These are phyloP conservation scores for Phaenicophaeus curvirostris DNA, from an alignment of 2,797 vertebrate species.

Conservation along the genomic window DNA sequence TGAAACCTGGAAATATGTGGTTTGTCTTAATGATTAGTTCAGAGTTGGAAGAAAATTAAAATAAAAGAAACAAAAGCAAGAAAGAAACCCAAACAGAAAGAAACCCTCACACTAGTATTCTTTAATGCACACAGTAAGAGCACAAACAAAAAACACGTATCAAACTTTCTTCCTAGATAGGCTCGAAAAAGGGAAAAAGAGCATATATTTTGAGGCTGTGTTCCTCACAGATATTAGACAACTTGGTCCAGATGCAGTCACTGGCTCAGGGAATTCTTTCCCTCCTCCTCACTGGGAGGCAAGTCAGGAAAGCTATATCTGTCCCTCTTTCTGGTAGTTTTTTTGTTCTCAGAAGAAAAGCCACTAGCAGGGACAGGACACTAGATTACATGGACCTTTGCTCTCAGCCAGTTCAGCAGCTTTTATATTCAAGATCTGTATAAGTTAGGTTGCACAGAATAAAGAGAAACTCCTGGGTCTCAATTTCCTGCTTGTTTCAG, in stretches of 20 bases:
- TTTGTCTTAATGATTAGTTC: not conserved
- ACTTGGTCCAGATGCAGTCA: not conserved
- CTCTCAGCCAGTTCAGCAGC: not conserved
- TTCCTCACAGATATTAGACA: not conserved
- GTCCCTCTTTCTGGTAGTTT: not conserved
- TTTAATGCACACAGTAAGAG: not conserved
- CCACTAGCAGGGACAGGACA: not conserved
- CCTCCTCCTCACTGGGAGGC: rapidly evolving
- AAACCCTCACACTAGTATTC: not conserved
- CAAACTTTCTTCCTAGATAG: not conserved
- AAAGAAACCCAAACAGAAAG: not conserved
- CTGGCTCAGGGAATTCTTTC: not conserved
- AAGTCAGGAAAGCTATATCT: not conserved
- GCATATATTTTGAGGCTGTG: rapidly evolving
- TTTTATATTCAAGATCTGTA: not conserved
- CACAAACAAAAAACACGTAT: not conserved
- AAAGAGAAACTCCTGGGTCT: not conserved
- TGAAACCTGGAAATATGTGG: not conserved
- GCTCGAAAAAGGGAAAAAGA: not conserved
- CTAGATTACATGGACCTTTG: not conserved
- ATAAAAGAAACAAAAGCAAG: not conserved
- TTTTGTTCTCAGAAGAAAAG: not conserved
- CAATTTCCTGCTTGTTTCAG: not conserved
- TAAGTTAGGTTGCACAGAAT: not conserved
- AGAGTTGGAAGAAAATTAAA: not conserved